phyloP scores from a whole-genome alignment of 1,140 invertebrate species.

The Lepidurus packardi region DNA sequence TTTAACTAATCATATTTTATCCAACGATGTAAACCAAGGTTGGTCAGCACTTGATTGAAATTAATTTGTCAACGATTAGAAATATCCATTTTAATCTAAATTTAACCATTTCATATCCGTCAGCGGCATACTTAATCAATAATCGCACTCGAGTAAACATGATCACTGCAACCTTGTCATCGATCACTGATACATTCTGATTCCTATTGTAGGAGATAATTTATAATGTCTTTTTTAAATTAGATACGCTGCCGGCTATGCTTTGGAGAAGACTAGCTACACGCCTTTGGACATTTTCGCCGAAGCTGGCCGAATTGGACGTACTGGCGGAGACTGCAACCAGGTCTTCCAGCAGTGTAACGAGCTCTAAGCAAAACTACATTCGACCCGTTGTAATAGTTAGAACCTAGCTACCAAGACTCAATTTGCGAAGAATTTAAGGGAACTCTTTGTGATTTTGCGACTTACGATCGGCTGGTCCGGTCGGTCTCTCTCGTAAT shows the following conservation, averaged over 20 bases:
- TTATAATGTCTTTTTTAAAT: constrained; percentile 38
- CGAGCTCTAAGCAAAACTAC: constrained; percentile 57
- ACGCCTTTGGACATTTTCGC: constrained; percentile 71
- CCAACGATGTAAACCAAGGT: too few relatives aligned
- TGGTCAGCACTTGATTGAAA: too few relatives aligned
- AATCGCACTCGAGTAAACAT: too few relatives aligned
- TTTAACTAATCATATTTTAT: not conserved
- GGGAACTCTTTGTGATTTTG: not conserved
- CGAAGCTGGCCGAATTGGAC: constrained; percentile 72
- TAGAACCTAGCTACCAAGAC: constrained; percentile 9
- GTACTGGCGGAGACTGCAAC: constrained; percentile 74
- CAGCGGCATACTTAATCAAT: too few relatives aligned
- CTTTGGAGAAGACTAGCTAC: constrained; percentile 64
- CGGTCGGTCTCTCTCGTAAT: not conserved
- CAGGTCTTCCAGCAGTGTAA: constrained; percentile 77
- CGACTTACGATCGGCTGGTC: constrained; percentile 9
- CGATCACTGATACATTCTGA: too few relatives aligned
- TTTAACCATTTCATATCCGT: too few relatives aligned
- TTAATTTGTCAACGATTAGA: too few relatives aligned
- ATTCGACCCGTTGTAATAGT: constrained; percentile 17
- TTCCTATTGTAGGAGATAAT: not conserved
- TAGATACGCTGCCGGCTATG: constrained; percentile 77
- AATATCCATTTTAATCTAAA: too few relatives aligned
- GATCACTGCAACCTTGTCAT: too few relatives aligned
- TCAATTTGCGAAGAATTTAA: not conserved